Evolutionary conservation across 2,888 invertebrate genomes (phyloP), one percentile per base, ranked within the genome.

Genomic region (Stenodema calcarata): DNA sequence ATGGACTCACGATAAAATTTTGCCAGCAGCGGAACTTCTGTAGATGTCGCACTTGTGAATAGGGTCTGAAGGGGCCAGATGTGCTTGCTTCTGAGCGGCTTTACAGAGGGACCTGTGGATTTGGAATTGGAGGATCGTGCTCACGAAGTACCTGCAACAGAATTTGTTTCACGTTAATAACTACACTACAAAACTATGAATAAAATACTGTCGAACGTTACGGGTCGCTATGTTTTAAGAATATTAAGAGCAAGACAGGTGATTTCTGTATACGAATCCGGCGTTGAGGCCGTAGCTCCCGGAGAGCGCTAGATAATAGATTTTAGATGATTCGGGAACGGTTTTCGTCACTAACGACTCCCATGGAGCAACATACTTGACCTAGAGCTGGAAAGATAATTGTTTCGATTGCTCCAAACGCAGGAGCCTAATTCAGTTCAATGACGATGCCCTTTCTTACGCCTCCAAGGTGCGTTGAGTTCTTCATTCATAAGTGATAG

Each of bases 1-100:
- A 28, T 16, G n/a, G 82, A 93, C 95, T 95, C 91, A 98, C 98
- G 94, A 95, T 9, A 98, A 91, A 88, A 96, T 93, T 89, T 93
- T 93, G 0, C 98, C 98, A n/a, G 98, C 98, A 88, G 95, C 95
- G 75, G 95, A 95, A 90, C 95, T 97, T 82, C 95, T 92, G 92
- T 97, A 97, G 90, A 98, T 95, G 91, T 98, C 98, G 91, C 98
- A 98, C 90, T 95, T 96, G 92, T 98, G 96, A 62, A 98, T 92
- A 0, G 97, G 95, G 81, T 94, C 93, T 9, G 89, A 86, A 0
- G 94, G 93, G 91, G 96, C 95, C 0, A 94, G 93, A 0, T 95
- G 94, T 88, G 95, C 95, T 91, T 95, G 96, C 91, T 97, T 96
- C 0, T 95, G 95, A 0, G 98, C 95, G 0, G 95, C 94, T 87